phyloP scores from a whole-genome alignment of 2,113 vertebrate genomes.

The Gobio gobio region DNA sequence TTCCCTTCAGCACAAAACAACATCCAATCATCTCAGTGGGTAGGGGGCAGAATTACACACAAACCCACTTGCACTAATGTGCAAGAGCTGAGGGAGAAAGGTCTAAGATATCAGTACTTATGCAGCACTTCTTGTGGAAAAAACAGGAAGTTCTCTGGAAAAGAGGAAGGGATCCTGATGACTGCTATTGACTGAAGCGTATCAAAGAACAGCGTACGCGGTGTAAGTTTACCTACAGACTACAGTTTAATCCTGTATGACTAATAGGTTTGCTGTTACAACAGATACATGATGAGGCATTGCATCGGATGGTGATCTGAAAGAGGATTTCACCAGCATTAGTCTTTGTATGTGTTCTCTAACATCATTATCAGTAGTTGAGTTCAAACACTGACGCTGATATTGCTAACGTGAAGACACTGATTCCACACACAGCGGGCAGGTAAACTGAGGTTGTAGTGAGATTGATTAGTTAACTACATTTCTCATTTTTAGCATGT shows the following conservation, averaged over 20 bases:
- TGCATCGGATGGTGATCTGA: constrained; percentile 31
- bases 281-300: constrained; percentile 28
- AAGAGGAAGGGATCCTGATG: constrained; percentile 19
- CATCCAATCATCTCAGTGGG: constrained; percentile 54
- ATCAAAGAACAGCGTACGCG: background rate
- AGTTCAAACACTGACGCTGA: background rate
- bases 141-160: constrained; percentile 38
- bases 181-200: constrained; percentile 26
- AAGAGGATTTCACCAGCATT: constrained; percentile 7
- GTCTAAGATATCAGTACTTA: constrained; percentile 50
- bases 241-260: constrained; percentile 24
- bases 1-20: constrained; percentile 59
- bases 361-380: background rate
- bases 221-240: constrained; percentile 37
- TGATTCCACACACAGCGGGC: background rate
- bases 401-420: background rate
- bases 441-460: background rate
- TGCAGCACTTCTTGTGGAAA: constrained; percentile 31
- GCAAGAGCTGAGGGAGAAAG: constrained; percentile 12
- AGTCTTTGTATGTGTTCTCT: background rate
- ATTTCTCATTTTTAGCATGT: background rate
- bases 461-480: background rate
- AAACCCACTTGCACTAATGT: constrained; percentile 38
- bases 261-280: constrained; percentile 43
- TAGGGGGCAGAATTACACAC: constrained; percentile 38